A percentile compares a stretch with the other conserved stretches of the same genome.
Conservation (phyloP, 2,888 invertebrate genomes). For the Noctua janthina region DNA sequence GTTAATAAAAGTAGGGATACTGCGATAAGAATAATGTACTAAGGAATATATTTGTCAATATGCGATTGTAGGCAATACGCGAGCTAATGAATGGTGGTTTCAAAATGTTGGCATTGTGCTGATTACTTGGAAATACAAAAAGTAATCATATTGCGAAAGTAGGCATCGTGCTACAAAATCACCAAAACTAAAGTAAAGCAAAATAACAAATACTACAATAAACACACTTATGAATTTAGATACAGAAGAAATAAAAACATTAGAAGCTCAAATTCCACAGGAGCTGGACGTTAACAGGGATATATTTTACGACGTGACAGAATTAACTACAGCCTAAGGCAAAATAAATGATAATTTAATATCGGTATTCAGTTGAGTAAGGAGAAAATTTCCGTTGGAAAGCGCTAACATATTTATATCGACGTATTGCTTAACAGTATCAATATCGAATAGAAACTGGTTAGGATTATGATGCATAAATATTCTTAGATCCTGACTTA, state of each 20-base stretch:
- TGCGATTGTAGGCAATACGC: too few species aligned
- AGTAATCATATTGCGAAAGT: neutral
- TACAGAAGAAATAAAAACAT: conserved; percentile 11
- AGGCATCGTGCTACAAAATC: neutral
- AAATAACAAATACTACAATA: neutral
- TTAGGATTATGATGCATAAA: conserved; percentile 54
- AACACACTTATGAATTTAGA: neutral
- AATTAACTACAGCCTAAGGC: conserved; percentile 37
- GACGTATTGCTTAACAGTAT: conserved; percentile 53
- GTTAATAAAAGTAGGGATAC: too few species aligned
- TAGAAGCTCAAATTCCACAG: conserved; percentile 28
- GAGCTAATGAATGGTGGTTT: too few species aligned
- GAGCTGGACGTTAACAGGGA: conserved; percentile 34
- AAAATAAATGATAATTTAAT: conserved; percentile 61
- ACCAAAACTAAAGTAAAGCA: neutral
- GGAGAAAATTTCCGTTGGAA: conserved; percentile 54
- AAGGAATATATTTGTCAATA: too few species aligned
- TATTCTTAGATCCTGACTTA: conserved; percentile 42
- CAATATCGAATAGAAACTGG: conserved; percentile 55
- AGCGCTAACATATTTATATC: conserved; percentile 56
- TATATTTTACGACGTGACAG: conserved; percentile 32
- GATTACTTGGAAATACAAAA: too few species aligned
- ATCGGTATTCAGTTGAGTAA: conserved; percentile 37
- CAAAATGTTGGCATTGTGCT: too few species aligned
- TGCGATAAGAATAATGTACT: too few species aligned